Evolutionary conservation across 1,140 invertebrate genomes (phyloP), one percentile per base, ranked within the genome.

Genomic region (Anastrepha ludens): DNA sequence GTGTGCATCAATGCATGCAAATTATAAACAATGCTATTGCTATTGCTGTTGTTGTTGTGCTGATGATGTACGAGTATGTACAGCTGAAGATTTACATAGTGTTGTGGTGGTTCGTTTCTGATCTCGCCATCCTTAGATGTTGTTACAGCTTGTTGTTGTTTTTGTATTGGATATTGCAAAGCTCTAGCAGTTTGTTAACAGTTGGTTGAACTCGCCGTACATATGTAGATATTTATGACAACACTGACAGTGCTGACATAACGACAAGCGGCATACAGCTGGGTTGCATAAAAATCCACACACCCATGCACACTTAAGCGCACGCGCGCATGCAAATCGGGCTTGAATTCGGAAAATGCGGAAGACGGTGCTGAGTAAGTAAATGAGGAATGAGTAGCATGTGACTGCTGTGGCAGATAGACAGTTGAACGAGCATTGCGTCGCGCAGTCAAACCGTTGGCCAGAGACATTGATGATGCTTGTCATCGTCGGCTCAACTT

Each of bases 371-470:
- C 74, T 47, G 47, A 58, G 29, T 29, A 81, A 55, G n/a, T 81
- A 81, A 81, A 47, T 81, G 17, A 81, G 9, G n/a, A 2, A 11
- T 55, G 50, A 4, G 64, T 67, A 50, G 47, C 74, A 29, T 20
- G 50, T 11, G 3, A 55, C 50, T 55, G 50, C 29, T 41, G 41
- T 39, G 29, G 29, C 11, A 11, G 44, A 29, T 74, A n/a, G 70
- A 74, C 70, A 74, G 70, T 50, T 74, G 70, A 41, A 74, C 8
- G 13, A 41, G 47, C 70, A 74, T 39, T 17, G 17, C n/a, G 70
- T 81, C 47, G 74, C n/a, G 47, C 74, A 81, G 74, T 81, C 50
- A 58, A 81, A 55, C 74, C 74, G 74, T 55, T 81, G 29, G 74
- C 74, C 0, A 29, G 74, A n/a, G 6, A 81, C 47, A 81, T 17